Conservation (phyloP, 2,113 vertebrate species). For the Pelobates fuscus region DNA sequence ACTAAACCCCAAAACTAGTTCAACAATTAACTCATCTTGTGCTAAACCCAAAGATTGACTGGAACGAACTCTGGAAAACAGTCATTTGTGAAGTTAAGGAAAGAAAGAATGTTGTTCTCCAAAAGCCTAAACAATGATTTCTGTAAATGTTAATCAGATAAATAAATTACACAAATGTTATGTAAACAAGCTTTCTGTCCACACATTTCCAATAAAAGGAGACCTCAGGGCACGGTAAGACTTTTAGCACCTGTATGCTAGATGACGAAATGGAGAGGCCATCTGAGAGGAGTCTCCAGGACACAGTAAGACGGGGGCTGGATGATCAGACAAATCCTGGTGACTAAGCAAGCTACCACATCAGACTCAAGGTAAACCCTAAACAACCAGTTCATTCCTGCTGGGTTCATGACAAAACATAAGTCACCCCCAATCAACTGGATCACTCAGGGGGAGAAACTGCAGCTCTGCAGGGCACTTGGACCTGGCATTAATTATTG, state of each 20-base stretch:
- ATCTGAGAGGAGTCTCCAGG: too few species aligned
- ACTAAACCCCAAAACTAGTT: neutral
- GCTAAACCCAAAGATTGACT: neutral
- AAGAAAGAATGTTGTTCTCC: neutral
- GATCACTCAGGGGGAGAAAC: slow-evolving; percentile 45
- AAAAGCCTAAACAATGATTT: slow-evolving; percentile 1
- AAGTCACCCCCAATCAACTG: slow-evolving; percentile 43
- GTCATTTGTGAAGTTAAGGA: too few species aligned
- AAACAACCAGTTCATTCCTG: neutral
- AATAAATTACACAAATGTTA: neutral
- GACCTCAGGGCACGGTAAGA: slow-evolving; percentile 6
- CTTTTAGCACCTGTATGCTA: neutral
- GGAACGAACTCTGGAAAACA: neutral
- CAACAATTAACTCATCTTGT: neutral
- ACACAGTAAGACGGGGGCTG: neutral
- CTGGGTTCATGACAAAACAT: slow-evolving; percentile 43
- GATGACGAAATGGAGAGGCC: neutral
- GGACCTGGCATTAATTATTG: slow-evolving; percentile 42
- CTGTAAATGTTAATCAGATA: neutral
- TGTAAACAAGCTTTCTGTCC: neutral
- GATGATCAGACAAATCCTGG: neutral
- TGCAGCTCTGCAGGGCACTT: slow-evolving; percentile 19
- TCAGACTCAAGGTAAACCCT: slow-evolving; percentile 7
- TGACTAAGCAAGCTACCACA: slow-evolving; percentile 33
- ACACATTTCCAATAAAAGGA: neutral